phyloP scores from a whole-genome alignment of 2,888 invertebrate species.

The Lissonota sp. region DNA sequence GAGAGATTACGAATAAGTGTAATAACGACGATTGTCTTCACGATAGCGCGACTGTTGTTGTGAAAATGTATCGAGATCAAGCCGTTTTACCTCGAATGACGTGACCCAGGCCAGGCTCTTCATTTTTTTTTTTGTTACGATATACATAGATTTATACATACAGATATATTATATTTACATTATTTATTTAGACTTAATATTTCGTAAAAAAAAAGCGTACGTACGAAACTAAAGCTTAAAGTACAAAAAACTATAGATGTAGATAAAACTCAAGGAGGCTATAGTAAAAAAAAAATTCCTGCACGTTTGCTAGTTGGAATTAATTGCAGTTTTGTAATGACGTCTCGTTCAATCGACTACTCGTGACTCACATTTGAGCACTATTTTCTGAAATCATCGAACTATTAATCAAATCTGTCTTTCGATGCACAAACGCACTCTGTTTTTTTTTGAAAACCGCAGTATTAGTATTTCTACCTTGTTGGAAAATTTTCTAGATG shows the following conservation, averaged over 20 bases:
- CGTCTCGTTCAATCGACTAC: neutral
- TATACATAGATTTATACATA: conserved; percentile 22
- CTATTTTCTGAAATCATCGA: neutral
- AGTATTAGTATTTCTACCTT: neutral
- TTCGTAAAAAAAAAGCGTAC: conserved; percentile 25
- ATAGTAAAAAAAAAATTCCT: conserved; percentile 27
- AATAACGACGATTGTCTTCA: conserved; percentile 28
- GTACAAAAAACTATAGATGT: conserved; percentile 48
- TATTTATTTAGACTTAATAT: conserved; percentile 51
- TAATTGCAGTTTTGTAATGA: neutral
- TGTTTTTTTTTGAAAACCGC: neutral
- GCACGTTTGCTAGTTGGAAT: neutral
- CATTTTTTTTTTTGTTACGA: neutral
- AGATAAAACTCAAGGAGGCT: conserved; percentile 41
- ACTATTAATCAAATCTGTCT: neutral
- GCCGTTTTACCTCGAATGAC: no score
- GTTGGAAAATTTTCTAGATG: neutral
- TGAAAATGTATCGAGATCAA: neutral
- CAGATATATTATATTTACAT: conserved; percentile 41
- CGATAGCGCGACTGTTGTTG: conserved; percentile 34
- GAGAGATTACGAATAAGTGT: conserved; percentile 25
- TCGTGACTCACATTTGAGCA: neutral
- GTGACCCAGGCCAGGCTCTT: no score
- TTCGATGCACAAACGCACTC: neutral
- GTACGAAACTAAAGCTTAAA: conserved; percentile 36